Conservation (phyloP, 2,113 vertebrate species). For the Hippocampus barbouri region DNA sequence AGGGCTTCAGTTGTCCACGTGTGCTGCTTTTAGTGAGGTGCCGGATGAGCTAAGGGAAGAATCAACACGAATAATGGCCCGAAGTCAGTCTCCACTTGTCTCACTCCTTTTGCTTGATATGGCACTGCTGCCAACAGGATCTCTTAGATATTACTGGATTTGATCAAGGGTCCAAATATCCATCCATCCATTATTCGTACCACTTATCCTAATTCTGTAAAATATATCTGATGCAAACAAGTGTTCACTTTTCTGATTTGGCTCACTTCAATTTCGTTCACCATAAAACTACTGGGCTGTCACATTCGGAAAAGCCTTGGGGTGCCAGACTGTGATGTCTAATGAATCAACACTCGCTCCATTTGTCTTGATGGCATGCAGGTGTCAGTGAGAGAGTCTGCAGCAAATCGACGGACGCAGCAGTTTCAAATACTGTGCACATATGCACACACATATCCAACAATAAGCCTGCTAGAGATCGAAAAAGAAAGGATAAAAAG, state of each 20-base stretch:
- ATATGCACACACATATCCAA: neutral
- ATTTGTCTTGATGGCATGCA: neutral
- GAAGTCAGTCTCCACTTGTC: constrained; percentile 23
- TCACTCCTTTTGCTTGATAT: constrained; percentile 5
- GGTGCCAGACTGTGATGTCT: neutral
- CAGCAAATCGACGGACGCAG: neutral
- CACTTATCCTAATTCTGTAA: neutral
- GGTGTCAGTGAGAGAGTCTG: neutral
- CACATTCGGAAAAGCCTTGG: neutral
- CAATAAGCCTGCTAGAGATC: neutral
- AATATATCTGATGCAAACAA: neutral
- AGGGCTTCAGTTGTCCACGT: constrained; percentile 39
- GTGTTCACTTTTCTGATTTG: neutral
- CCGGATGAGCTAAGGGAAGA: constrained; percentile 15
- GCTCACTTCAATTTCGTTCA: neutral
- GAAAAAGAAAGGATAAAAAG: neutral
- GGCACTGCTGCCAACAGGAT: neutral
- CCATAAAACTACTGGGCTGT: neutral
- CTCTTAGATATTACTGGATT: neutral
- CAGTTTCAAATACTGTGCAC: neutral
- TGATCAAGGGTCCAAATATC: neutral
- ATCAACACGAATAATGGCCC: constrained; percentile 24
- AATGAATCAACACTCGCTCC: neutral
- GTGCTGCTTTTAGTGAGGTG: constrained; percentile 41
- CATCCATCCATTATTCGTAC: too few relatives aligned